phyloP scores from a whole-genome alignment of 2,113 vertebrate species.

The Halcyon senegalensis region DNA sequence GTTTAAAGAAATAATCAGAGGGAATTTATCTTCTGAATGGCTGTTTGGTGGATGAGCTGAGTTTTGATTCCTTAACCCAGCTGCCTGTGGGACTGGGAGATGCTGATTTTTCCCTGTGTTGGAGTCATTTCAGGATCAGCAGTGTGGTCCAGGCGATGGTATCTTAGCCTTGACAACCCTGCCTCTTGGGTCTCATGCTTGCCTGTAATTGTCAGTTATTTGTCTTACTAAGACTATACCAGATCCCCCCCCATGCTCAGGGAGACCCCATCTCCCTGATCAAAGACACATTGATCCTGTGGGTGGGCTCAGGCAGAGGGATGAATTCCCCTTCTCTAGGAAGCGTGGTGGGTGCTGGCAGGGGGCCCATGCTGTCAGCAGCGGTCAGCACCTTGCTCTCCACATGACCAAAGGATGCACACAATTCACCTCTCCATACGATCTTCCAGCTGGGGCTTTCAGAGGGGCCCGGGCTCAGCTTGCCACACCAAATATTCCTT shows the following conservation, averaged over 20 bases:
- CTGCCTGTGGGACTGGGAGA: neutral
- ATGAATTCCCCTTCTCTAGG: neutral
- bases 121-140: neutral
- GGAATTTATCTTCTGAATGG: neutral
- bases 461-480: neutral
- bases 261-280: neutral
- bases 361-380: rapidly evolving
- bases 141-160: neutral
- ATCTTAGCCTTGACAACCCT: neutral
- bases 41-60: neutral
- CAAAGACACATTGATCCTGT: neutral
- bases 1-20: neutral
- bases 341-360: rapidly evolving
- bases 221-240: neutral
- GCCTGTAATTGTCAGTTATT: neutral
- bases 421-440: neutral
- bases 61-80: neutral
- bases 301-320: neutral
- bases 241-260: rapidly evolving
- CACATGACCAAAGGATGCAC: neutral
- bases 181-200: neutral
- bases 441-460: neutral
- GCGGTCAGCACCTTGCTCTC: neutral
- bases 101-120: neutral
- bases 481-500: neutral